These are phyloP conservation scores for Anastrepha obliqua DNA, from an alignment of 1,140 invertebrate genomes.

Conservation along the genomic window DNA sequence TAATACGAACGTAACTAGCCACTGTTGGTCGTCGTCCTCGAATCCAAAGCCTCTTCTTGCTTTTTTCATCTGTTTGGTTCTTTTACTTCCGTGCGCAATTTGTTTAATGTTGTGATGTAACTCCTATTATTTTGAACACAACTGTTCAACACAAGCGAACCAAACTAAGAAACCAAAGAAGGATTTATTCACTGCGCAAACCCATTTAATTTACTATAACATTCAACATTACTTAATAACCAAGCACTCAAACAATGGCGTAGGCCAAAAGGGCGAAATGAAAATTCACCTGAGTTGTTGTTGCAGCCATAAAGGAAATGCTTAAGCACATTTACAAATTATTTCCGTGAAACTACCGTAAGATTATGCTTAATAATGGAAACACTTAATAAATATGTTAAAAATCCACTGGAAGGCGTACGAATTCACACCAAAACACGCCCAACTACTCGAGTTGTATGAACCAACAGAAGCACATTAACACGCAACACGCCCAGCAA, in stretches of 20 bases:
- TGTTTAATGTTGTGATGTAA: no score
- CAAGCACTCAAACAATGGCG: not conserved
- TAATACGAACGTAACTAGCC: no score
- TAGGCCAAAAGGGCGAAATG: not conserved
- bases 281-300: not conserved
- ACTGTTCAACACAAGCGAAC: no score
- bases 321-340: not conserved
- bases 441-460: not conserved
- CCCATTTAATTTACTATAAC: not conserved
- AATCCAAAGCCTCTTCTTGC: no score
- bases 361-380: not conserved
- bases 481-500: not conserved
- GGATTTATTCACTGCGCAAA: not conserved
- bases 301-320: not conserved
- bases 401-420: not conserved
- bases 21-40: no score
- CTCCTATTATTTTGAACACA: no score
- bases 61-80: no score
- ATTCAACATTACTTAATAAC: not conserved
- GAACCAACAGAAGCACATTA: not conserved
- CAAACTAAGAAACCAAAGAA: not conserved
- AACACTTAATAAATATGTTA: slow-evolving; percentile 37
- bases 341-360: not conserved
- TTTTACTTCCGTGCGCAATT: no score
- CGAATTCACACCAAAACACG: not conserved